Percentiles rank a stretch among this genome's conserved stretches.
phyloP scores from a whole-genome alignment of 2,888 invertebrate genomes.

The Hydroisotoma schaefferi region DNA sequence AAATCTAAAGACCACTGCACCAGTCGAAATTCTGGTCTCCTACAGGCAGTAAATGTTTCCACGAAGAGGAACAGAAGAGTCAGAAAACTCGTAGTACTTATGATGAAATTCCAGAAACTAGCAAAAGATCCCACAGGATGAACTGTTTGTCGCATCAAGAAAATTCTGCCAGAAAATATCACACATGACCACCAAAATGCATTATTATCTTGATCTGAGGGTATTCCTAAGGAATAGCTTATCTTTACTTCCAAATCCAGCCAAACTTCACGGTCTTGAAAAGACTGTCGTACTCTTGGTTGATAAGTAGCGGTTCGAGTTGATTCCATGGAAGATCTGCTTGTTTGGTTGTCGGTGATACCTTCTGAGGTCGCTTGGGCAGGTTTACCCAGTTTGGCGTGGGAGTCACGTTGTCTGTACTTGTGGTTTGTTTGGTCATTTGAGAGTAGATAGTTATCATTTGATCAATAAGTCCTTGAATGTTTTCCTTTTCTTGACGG shows the following conservation, averaged over 20 bases:
- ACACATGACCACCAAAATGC: not conserved
- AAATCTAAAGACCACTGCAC: constrained; percentile 29
- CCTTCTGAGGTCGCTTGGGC: constrained; percentile 8
- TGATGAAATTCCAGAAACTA: constrained; percentile 34
- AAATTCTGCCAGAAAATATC: constrained; percentile 18
- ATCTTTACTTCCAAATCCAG: constrained; percentile 15
- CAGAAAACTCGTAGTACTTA: constrained; percentile 28
- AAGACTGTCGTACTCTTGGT: constrained; percentile 25
- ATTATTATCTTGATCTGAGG: not conserved
- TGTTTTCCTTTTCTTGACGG: constrained; percentile 21
- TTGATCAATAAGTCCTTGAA: constrained; percentile 24
- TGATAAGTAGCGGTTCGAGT: constrained; percentile 11
- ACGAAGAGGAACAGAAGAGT: constrained; percentile 26
- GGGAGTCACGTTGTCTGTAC: constrained; percentile 9
- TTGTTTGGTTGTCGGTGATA: too few relatives aligned
- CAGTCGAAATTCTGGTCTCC: constrained; percentile 25
- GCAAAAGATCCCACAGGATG: constrained; percentile 46
- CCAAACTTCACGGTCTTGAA: constrained; percentile 5
- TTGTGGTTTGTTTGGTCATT: constrained; percentile 5
- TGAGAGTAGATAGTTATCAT: constrained; percentile 29
- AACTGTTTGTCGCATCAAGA: constrained; percentile 34
- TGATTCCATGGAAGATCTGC: too few relatives aligned
- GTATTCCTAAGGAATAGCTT: not conserved
- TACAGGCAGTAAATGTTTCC: constrained; percentile 28
- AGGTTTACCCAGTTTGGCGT: constrained; percentile 38